Percentiles rank a stretch among this genome's conserved stretches.
Evolutionary conservation across 2,888 invertebrate genomes (phyloP).

Genomic region (Tipula unca): DNA sequence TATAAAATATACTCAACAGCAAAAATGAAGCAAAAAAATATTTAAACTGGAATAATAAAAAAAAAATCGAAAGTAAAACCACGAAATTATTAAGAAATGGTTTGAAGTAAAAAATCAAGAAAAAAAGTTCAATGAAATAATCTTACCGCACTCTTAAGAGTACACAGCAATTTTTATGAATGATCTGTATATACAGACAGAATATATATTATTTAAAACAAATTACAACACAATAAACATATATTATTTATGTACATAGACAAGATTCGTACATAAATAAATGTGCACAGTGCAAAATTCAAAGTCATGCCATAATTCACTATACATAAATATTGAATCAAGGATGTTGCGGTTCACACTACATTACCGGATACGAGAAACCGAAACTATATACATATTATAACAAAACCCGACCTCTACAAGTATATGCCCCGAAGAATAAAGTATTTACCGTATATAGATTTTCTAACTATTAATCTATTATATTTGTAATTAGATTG

Average conservation of each 20-base stretch:
- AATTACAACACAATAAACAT: no score
- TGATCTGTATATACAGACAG: background rate
- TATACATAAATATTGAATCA: background rate
- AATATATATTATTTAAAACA: no score
- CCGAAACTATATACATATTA: background rate
- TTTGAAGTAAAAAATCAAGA: background rate
- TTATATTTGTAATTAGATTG: no score
- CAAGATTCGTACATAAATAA: no score
- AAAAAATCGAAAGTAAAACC: background rate
- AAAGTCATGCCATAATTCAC: background rate
- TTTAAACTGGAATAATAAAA: background rate
- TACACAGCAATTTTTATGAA: background rate
- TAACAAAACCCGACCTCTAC: background rate
- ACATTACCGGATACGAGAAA: no score
- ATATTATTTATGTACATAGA: no score
- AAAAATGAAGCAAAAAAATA: background rate
- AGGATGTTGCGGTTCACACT: background rate
- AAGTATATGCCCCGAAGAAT: background rate
- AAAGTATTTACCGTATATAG: background rate
- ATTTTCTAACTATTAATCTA: background rate
- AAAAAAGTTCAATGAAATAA: background rate
- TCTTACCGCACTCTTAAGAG: background rate
- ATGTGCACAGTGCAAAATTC: background rate
- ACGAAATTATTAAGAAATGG: conserved; percentile 8
- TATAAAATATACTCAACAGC: background rate